phyloP scores from a whole-genome alignment of 2,888 invertebrate species.

The Perizoma affinitatum region DNA sequence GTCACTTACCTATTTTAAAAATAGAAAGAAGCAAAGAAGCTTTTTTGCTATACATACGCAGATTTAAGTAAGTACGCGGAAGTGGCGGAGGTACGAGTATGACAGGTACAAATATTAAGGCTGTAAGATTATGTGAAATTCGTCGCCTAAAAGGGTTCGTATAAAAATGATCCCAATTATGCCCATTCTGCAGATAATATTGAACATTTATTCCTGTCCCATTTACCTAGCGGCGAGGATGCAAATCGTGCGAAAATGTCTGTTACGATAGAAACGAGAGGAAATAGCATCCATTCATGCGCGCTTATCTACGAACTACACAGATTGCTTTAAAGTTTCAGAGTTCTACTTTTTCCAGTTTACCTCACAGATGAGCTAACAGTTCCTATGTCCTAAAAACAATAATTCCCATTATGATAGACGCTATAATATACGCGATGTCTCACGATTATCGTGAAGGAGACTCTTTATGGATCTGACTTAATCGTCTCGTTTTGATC shows the following conservation, averaged over 20 bases:
- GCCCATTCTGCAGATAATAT: slow-evolving; percentile 21
- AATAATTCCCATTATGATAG: slow-evolving; percentile 43
- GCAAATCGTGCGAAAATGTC: slow-evolving; percentile 50
- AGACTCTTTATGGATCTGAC: slow-evolving; percentile 7
- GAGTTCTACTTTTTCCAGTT: slow-evolving; percentile 3
- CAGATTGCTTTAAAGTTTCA: slow-evolving; percentile 18
- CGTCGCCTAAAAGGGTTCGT: neutral
- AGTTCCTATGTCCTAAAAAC: slow-evolving; percentile 42
- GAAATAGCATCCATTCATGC: slow-evolving; percentile 54
- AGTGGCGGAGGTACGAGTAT: too few species aligned
- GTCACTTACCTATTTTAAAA: too few species aligned
- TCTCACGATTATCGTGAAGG: slow-evolving; percentile 17
- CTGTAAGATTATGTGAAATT: too few species aligned
- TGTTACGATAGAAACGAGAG: slow-evolving; percentile 43
- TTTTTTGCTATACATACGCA: too few species aligned
- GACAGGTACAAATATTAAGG: too few species aligned
- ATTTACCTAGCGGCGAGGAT: slow-evolving; percentile 48
- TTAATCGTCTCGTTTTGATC: slow-evolving; percentile 17
- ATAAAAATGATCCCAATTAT: neutral
- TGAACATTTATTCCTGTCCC: slow-evolving; percentile 51
- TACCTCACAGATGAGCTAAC: neutral
- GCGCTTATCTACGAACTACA: slow-evolving; percentile 42
- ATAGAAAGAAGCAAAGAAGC: too few species aligned
- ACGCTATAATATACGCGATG: slow-evolving; percentile 1
- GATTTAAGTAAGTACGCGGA: too few species aligned